Conservation (phyloP, 2,797 vertebrate genomes). For the Champsocephalus esox region DNA sequence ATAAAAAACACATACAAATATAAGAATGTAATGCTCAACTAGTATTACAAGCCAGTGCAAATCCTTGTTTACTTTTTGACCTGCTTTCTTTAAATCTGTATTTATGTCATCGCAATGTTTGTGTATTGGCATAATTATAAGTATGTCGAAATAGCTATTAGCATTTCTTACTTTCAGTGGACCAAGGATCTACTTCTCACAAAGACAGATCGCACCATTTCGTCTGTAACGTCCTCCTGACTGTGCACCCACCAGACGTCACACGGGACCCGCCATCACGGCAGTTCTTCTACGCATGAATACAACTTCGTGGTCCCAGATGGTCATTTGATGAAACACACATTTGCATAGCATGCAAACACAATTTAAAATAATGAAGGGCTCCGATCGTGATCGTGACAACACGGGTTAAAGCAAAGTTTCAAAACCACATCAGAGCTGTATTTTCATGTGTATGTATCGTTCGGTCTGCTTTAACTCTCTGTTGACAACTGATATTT, state of each 20-base stretch:
- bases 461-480: background rate
- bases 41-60: too few species aligned
- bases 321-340: constrained; percentile 9
- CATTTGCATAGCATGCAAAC: constrained; percentile 6
- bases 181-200: too few species aligned
- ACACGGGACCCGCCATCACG: background rate
- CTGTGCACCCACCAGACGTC: too few species aligned
- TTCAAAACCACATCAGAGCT: background rate
- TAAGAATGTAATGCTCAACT: too few species aligned
- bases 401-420: background rate
- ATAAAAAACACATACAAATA: too few species aligned
- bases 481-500: background rate
- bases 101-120: too few species aligned
- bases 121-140: background rate
- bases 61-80: too few species aligned
- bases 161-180: background rate
- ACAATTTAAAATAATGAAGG: constrained; percentile 7
- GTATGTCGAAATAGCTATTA: background rate
- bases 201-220: too few species aligned
- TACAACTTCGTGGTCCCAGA: constrained; percentile 4
- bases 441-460: too few species aligned
- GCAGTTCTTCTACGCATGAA: background rate
- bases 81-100: too few species aligned
- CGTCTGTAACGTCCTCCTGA: too few species aligned
- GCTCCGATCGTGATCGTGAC: background rate